Conservation (phyloP, 1,140 invertebrate genomes). For the Muscidifurax raptorellus region DNA sequence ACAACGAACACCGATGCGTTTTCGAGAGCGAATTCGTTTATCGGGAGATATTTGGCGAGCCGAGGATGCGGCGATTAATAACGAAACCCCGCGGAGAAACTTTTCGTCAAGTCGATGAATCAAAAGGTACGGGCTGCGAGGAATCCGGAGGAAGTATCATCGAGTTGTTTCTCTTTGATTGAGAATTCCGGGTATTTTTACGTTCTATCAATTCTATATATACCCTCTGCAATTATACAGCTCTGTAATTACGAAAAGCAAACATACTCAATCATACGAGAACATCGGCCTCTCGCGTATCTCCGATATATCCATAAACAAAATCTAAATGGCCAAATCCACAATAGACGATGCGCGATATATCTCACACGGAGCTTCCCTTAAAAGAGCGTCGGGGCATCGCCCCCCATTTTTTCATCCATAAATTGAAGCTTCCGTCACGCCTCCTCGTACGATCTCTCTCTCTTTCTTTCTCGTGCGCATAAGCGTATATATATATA, state of each 20-base stretch:
- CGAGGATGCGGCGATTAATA: not conserved
- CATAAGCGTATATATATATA: not conserved
- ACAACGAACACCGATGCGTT: not conserved
- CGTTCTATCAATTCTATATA: too few relatives aligned
- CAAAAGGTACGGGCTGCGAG: too few relatives aligned
- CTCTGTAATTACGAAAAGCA: not conserved
- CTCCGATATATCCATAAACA: not conserved
- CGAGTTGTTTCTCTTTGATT: too few relatives aligned
- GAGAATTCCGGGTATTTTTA: too few relatives aligned
- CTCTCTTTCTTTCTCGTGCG: not conserved
- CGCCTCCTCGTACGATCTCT: constrained; percentile 36
- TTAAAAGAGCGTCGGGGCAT: not conserved
- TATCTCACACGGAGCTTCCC: not conserved
- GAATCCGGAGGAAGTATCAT: too few relatives aligned
- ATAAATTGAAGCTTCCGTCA: constrained; percentile 53
- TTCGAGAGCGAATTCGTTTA: constrained; percentile 22
- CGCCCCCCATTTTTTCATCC: constrained; percentile 18
- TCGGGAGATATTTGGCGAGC: not conserved
- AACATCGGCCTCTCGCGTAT: too few relatives aligned
- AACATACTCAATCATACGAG: too few relatives aligned
- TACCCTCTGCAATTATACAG: not conserved
- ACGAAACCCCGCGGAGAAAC: not conserved
- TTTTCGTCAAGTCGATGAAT: too few relatives aligned
- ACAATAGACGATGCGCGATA: not conserved
- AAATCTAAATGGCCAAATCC: not conserved